Evolutionary conservation across 1,140 invertebrate species (phyloP).

Genomic region (Anoplolepis gracilipes): DNA sequence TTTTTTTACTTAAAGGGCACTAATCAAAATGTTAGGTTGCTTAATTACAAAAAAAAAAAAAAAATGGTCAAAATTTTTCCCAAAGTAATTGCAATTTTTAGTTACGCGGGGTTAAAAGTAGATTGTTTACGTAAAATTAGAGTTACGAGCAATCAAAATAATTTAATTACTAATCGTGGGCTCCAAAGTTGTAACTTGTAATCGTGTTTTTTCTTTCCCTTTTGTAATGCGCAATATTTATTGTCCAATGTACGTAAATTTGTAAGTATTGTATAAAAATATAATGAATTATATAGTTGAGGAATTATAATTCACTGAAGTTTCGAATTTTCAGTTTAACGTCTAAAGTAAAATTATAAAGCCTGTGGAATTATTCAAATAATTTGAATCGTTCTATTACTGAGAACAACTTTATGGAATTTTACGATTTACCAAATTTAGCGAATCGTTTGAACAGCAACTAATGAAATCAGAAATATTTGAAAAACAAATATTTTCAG

Average conservation of each 20-base stretch:
- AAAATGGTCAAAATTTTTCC: no score
- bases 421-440: not conserved
- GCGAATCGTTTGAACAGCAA: not conserved
- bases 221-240: not conserved
- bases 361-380: not conserved
- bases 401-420: not conserved
- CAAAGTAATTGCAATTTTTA: no score
- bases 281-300: no score
- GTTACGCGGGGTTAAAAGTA: no score
- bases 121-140: no score
- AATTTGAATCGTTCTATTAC: not conserved
- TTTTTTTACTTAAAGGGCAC: no score
- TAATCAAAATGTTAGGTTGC: no score
- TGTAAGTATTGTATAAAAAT: slow-evolving; percentile 75
- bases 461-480: slow-evolving; percentile 55
- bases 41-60: no score
- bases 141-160: no score
- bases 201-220: no score
- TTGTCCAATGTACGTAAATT: not conserved
- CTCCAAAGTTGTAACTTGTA: no score
- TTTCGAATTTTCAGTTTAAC: not conserved
- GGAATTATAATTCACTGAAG: not conserved
- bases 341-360: not conserved
- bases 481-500: slow-evolving; percentile 82
- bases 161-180: no score